Conservation (phyloP, 37 sponge, comb jelly and placozoan species). For the Agelas oroides region DNA sequence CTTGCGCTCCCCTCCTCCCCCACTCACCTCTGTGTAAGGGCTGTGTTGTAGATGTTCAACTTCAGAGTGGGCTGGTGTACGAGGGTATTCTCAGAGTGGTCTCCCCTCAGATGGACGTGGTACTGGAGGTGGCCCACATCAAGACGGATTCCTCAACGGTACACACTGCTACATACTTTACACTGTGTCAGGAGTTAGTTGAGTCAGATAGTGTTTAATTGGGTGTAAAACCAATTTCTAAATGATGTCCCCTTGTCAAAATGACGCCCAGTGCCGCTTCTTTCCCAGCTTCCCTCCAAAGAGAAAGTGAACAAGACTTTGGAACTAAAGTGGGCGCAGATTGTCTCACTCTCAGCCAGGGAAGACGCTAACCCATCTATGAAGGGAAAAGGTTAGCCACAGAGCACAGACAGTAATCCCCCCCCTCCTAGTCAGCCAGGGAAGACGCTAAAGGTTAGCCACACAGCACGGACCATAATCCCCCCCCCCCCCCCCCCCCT, state of each 20-base stretch:
- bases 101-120: conserved; percentile 59
- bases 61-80: conserved; percentile 39
- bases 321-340: conserved; percentile 23
- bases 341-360: conserved; percentile 34
- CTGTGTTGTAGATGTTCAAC: conserved; percentile 54
- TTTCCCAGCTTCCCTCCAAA: background rate
- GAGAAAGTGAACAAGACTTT: conserved; percentile 26
- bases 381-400: background rate
- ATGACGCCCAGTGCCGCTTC: no score
- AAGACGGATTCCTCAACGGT: conserved; percentile 5
- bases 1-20: background rate
- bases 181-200: background rate
- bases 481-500: no score
- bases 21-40: conserved; percentile 24
- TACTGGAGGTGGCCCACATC: conserved; percentile 41
- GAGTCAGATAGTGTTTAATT: no score
- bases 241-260: no score
- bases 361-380: background rate
- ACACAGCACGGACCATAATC: no score
- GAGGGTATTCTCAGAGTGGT: conserved; percentile 47
- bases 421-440: no score
- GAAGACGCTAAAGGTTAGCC: no score
- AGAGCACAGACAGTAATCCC: no score
- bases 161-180: background rate
- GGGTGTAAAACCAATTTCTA: background rate